A percentile compares a stretch with the other conserved stretches of the same genome.
Conservation (phyloP, 2,888 invertebrate species). For the Stenotaenia linearis region DNA sequence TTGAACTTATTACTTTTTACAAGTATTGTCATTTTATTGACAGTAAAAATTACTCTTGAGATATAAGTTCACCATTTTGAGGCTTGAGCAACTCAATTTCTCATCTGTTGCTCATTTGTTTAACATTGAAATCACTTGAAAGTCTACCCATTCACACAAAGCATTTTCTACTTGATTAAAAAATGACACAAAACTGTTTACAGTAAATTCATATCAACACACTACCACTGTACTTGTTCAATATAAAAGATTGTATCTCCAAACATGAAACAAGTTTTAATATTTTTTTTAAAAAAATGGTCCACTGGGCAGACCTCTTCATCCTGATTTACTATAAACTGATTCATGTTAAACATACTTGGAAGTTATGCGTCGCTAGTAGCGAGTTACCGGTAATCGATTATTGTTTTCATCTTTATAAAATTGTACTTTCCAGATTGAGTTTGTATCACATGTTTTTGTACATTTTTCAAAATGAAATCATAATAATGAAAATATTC, state of each 20-base stretch:
- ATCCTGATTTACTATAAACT: background rate
- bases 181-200: background rate
- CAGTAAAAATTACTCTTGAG: background rate
- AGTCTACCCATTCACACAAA: background rate
- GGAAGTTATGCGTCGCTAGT: no score
- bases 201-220: background rate
- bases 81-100: background rate
- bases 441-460: no score
- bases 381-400: no score
- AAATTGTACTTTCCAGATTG: no score
- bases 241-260: background rate
- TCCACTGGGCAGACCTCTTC: background rate
- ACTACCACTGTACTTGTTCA: background rate
- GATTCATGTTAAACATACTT: background rate
- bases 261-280: background rate
- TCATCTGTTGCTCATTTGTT: background rate
- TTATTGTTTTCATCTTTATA: no score
- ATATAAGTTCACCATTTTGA: background rate
- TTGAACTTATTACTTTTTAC: constrained; percentile 3
- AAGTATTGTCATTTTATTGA: constrained; percentile 1
- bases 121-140: background rate
- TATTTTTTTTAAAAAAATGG: no score
- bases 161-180: background rate
- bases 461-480: no score
- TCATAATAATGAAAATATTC: no score